phyloP scores from a whole-genome alignment of 92 coral and sea anemone species.

The Palythoa grandis region DNA sequence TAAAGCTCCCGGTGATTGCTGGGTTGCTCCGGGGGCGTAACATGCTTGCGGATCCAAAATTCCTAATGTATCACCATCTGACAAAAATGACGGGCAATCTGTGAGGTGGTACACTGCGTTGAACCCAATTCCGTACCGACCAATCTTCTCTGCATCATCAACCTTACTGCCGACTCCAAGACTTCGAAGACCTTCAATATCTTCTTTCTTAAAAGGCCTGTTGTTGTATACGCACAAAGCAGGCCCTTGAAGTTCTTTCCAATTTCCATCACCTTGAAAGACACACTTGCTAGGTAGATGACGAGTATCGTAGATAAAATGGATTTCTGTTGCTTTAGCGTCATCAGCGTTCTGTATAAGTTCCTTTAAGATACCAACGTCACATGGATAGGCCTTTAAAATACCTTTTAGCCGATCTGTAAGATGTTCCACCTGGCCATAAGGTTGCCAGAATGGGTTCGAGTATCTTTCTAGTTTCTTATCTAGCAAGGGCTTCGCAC shows the following conservation, averaged over 20 bases:
- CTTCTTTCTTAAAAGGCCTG: conserved; percentile 72
- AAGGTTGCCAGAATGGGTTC: conserved; percentile 24
- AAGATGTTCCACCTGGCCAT: conserved; percentile 48
- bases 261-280: conserved; percentile 52
- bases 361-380: conserved; percentile 49
- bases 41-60: conserved; percentile 79
- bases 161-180: conserved; percentile 88
- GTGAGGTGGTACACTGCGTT: conserved; percentile 97
- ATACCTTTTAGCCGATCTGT: conserved; percentile 47
- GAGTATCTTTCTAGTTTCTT: conserved; percentile 24
- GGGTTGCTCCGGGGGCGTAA: conserved; percentile 84
- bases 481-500: conserved; percentile 43
- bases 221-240: conserved; percentile 93
- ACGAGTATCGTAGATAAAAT: conserved; percentile 51
- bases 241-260: conserved; percentile 92
- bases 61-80: conserved; percentile 84
- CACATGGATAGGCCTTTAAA: conserved; percentile 53
- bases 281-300: neutral
- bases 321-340: conserved; percentile 53
- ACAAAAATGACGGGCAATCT: conserved; percentile 85
- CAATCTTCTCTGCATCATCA: conserved; percentile 85
- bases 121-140: conserved; percentile 94
- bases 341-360: conserved; percentile 60
- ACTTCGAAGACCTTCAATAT: conserved; percentile 85
- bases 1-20: conserved; percentile 73